Percentiles rank a stretch among this genome's conserved stretches.
phyloP scores from a whole-genome alignment of 2,888 invertebrate genomes.

The Nephrotoma flavescens region DNA sequence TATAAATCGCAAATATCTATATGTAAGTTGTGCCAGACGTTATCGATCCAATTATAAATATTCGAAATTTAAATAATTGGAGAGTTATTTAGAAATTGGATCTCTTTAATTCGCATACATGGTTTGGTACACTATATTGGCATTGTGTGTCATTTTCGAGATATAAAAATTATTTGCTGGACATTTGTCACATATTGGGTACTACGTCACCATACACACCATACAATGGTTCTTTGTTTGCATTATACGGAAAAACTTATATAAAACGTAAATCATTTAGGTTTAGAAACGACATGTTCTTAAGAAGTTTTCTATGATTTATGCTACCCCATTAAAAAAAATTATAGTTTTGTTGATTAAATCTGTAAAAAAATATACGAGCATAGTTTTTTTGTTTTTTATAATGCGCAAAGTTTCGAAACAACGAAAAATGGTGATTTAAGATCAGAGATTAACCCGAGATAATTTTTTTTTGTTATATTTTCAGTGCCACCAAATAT shows the following conservation, averaged over 20 bases:
- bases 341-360: not conserved
- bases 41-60: not conserved
- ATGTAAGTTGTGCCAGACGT: not conserved
- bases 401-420: not conserved
- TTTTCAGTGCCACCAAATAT: slow-evolving; percentile 78
- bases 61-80: not conserved
- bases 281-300: not conserved
- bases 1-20: not conserved
- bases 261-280: not conserved
- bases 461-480: slow-evolving; percentile 1
- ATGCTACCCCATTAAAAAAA: not conserved
- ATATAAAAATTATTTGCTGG: not conserved
- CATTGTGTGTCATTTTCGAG: not conserved
- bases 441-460: not conserved
- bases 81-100: not conserved
- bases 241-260: not conserved
- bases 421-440: not conserved
- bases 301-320: not conserved
- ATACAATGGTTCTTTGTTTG: too few species aligned
- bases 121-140: not conserved
- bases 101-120: not conserved
- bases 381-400: not conserved
- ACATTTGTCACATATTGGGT: not conserved
- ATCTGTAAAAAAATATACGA: not conserved
- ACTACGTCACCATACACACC: too few species aligned